These are phyloP conservation scores for Epinotia nisella DNA, from an alignment of 2,888 invertebrate species.

Conservation along the genomic window DNA sequence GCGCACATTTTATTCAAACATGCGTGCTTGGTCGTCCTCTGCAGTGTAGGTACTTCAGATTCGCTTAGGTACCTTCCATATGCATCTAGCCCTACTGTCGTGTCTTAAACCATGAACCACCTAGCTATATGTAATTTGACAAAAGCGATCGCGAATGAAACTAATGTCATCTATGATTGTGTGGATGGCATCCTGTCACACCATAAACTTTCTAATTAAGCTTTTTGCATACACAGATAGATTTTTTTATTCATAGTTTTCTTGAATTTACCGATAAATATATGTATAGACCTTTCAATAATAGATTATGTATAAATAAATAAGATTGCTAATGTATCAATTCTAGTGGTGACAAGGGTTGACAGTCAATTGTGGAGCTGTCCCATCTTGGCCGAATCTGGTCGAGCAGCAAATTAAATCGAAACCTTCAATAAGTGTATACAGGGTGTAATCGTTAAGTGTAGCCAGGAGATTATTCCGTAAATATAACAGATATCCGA, in stretches of 20 bases:
- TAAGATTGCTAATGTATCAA: constrained; percentile 31
- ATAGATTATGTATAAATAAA: background rate
- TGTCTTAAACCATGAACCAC: no score
- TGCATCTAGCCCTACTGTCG: no score
- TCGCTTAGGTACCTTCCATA: no score
- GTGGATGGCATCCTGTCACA: background rate
- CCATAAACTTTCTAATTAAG: background rate
- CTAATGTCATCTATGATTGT: no score
- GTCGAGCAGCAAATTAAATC: constrained; percentile 48
- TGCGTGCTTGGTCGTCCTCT: no score
- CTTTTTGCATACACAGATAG: background rate
- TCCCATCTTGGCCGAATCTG: constrained; percentile 15
- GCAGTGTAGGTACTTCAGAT: no score
- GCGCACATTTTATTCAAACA: no score
- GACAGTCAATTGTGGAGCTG: constrained; percentile 45
- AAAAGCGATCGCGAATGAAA: no score
- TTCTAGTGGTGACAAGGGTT: constrained; percentile 51
- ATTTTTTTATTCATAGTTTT: background rate
- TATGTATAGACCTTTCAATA: background rate
- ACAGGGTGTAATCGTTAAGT: no score
- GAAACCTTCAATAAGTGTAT: constrained; percentile 40
- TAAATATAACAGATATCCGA: no score
- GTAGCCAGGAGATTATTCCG: no score
- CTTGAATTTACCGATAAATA: background rate
- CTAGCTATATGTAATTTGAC: no score